These are phyloP conservation scores for Platypus cylindrus DNA, from an alignment of 2,888 invertebrate genomes.

Conservation along the genomic window DNA sequence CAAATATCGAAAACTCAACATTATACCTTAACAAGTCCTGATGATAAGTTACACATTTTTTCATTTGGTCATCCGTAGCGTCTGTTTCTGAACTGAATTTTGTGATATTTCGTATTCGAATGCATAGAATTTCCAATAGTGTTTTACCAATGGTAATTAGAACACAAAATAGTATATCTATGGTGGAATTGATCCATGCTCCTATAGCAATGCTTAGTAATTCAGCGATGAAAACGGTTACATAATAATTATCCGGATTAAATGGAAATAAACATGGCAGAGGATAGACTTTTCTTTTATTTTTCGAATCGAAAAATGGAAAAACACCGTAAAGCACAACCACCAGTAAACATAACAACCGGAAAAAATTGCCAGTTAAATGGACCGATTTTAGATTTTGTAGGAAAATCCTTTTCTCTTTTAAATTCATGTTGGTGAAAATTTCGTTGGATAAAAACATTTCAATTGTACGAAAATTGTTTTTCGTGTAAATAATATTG, in stretches of 20 bases:
- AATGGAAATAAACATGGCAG: constrained; percentile 15
- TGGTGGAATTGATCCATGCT: constrained; percentile 13
- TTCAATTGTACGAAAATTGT: constrained; percentile 9
- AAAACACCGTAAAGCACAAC: constrained; percentile 10
- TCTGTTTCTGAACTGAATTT: constrained; percentile 1
- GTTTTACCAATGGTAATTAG: constrained; percentile 9
- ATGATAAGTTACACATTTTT: constrained; percentile 7
- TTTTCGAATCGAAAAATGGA: constrained; percentile 11
- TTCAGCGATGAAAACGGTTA: constrained; percentile 9
- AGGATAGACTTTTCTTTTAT: constrained; percentile 10
- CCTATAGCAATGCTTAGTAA: constrained; percentile 10
- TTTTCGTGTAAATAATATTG: constrained; percentile 11
- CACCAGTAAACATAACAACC: constrained; percentile 6
- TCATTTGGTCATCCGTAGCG: constrained; percentile 4
- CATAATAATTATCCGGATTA: constrained; percentile 13
- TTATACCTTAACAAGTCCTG: constrained; percentile 6
- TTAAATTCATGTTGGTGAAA: constrained; percentile 6
- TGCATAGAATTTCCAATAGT: constrained; percentile 11
- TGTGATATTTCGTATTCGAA: constrained; percentile 4
- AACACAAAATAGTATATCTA: constrained; percentile 12
- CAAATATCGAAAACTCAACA: too few species aligned
- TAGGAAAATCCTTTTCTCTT: constrained; percentile 9
- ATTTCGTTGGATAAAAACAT: constrained; percentile 6
- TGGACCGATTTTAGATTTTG: constrained; percentile 4
- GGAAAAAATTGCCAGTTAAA: constrained; percentile 9